Percentiles rank a stretch among this genome's conserved stretches.
These are phyloP conservation scores for Zaprionus vittiger DNA, from an alignment of 1,140 invertebrate species.

Conservation along the genomic window DNA sequence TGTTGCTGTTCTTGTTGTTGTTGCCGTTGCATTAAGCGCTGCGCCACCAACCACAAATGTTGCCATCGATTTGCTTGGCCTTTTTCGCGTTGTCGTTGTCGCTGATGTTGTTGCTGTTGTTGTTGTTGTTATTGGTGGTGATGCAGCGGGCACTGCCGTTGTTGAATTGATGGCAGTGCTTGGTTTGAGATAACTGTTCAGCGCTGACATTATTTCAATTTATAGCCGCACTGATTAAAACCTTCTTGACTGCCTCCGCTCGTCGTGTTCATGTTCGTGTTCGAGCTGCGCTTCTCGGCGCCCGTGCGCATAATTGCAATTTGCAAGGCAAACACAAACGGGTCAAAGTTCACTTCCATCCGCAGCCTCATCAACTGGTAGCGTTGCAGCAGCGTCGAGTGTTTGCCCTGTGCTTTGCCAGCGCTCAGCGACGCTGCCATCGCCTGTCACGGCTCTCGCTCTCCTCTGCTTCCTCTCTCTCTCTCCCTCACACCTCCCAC, in stretches of 20 bases:
- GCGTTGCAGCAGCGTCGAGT: conserved; percentile 35
- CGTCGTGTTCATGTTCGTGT: conserved; percentile 17
- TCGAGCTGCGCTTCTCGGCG: conserved; percentile 12
- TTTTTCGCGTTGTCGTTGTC: conserved; percentile 20
- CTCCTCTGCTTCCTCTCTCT: background rate
- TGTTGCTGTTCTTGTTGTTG: conserved; percentile 39
- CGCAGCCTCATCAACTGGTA: conserved; percentile 40
- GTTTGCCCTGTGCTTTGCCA: conserved; percentile 48
- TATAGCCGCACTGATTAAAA: conserved; percentile 50
- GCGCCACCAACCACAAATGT: conserved; percentile 53
- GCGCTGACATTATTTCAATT: conserved; percentile 63
- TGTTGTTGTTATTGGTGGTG: conserved; percentile 19
- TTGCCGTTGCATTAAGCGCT: conserved; percentile 36
- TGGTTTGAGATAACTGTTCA: conserved; percentile 27
- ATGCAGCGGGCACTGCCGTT: conserved; percentile 16
- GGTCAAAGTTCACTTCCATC: conserved; percentile 41
- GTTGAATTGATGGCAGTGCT: conserved; percentile 27
- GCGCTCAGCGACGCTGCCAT: conserved; percentile 24
- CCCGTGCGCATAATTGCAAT: conserved; percentile 71
- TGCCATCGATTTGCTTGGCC: conserved; percentile 62
- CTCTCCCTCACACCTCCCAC: no score
- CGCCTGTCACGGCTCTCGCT: conserved; percentile 30
- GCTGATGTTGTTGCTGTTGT: conserved; percentile 16
- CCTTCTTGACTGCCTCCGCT: background rate
- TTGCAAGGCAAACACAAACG: conserved; percentile 68